A percentile compares a stretch with the other conserved stretches of the same genome.
Evolutionary conservation across 2,797 vertebrate genomes (phyloP).

Genomic region (Ispidina lecontei): DNA sequence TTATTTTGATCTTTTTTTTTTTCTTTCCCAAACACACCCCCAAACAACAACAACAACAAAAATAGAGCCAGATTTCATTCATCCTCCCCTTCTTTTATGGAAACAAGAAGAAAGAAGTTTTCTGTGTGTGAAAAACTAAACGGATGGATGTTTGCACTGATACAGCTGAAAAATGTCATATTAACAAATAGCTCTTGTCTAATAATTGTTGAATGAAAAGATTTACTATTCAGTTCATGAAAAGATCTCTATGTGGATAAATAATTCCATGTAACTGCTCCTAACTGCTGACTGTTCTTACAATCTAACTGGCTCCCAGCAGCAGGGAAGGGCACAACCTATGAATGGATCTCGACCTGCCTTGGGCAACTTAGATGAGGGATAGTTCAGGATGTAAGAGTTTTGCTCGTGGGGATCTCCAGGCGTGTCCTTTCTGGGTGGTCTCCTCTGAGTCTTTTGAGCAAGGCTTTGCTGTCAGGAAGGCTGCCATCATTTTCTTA

Average conservation of each 20-base stretch:
- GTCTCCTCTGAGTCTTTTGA: slow-evolving; percentile 21
- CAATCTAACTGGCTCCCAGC: not conserved
- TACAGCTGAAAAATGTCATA: slow-evolving; percentile 42
- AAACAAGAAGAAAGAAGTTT: slow-evolving; percentile 11
- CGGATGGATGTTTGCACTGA: slow-evolving; percentile 50
- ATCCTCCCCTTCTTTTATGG: not conserved
- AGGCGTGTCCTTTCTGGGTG: slow-evolving; percentile 17
- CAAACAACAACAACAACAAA: slow-evolving; percentile 6
- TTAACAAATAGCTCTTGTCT: slow-evolving; percentile 63
- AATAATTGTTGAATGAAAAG: slow-evolving; percentile 57
- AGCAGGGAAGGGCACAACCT: slow-evolving; percentile 40
- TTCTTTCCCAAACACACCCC: not conserved
- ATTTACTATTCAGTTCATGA: slow-evolving; percentile 51
- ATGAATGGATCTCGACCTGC: slow-evolving; percentile 32
- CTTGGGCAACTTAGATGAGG: slow-evolving; percentile 47
- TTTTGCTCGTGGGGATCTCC: not conserved
- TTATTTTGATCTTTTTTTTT: not conserved
- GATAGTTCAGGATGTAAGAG: slow-evolving; percentile 3
- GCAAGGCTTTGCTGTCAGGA: slow-evolving; percentile 21
- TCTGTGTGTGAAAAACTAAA: slow-evolving; percentile 16
- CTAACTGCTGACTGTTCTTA: slow-evolving; percentile 40
- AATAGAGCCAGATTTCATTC: not conserved
- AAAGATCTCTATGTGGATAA: slow-evolving; percentile 55
- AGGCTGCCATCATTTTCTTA: not conserved
- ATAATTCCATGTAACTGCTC: slow-evolving; percentile 42